Percentiles rank a stretch among this genome's conserved stretches.
These are phyloP conservation scores for Orchesella cincta DNA, from an alignment of 1,140 invertebrate genomes.

Conservation along the genomic window DNA sequence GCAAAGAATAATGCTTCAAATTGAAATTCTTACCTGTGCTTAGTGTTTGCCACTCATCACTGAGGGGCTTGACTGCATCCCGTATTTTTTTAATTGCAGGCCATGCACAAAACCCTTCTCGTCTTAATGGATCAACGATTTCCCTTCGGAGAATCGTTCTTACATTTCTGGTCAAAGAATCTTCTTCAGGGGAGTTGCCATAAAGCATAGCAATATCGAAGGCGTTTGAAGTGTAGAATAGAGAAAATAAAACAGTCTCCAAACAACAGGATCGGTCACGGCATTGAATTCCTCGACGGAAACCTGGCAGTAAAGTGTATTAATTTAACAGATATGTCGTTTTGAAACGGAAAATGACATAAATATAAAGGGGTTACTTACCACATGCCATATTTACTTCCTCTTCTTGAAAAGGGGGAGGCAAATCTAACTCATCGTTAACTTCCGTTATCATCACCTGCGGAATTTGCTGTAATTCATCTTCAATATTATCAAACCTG, in stretches of 20 bases:
- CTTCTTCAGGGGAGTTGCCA: slow-evolving; percentile 20
- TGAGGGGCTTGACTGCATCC: slow-evolving; percentile 25
- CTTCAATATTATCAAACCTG: slow-evolving; percentile 13
- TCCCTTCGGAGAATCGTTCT: slow-evolving; percentile 18
- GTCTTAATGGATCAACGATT: slow-evolving; percentile 34
- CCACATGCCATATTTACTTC: slow-evolving; percentile 43
- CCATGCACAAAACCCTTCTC: slow-evolving; percentile 17
- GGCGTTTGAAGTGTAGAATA: slow-evolving; percentile 37
- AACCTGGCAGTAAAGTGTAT: slow-evolving; percentile 7
- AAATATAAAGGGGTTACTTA: not conserved
- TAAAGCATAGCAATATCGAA: slow-evolving; percentile 33
- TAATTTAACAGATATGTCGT: not conserved
- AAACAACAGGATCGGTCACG: slow-evolving; percentile 29
- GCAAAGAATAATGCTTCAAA: not conserved
- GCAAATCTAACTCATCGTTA: not conserved
- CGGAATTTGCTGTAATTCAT: not conserved
- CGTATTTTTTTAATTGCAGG: slow-evolving; percentile 21
- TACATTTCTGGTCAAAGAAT: slow-evolving; percentile 11
- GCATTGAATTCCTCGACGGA: slow-evolving; percentile 31
- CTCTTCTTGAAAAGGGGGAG: slow-evolving; percentile 38
- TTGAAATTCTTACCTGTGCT: slow-evolving; percentile 16
- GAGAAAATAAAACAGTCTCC: slow-evolving; percentile 36
- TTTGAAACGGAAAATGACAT: not conserved
- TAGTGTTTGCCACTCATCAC: slow-evolving; percentile 35
- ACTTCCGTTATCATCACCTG: not conserved